Evolutionary conservation across 1,140 invertebrate genomes (phyloP).

Genomic region (Drosophila virilis): DNA sequence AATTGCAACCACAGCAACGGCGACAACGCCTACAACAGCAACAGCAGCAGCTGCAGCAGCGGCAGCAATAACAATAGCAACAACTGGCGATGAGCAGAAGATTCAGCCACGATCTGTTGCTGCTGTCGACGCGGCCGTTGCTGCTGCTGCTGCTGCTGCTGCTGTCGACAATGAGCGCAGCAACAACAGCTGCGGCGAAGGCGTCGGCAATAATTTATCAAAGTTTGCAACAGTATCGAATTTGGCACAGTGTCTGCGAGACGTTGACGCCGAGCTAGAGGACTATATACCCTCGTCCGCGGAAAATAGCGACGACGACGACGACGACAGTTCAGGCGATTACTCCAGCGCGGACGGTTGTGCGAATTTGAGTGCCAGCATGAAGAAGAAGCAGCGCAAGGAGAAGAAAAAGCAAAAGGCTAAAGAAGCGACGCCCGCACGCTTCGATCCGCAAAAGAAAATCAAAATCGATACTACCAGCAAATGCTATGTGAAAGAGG

Average conservation of each 20-base stretch:
- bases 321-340: conserved; percentile 66
- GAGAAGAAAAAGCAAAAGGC: conserved; percentile 77
- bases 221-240: conserved; percentile 84
- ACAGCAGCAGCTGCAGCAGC: conserved; percentile 23
- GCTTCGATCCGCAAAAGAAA: conserved; percentile 83
- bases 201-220: conserved; percentile 83
- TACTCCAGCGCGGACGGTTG: conserved; percentile 73
- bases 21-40: conserved; percentile 32
- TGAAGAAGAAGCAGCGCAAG: conserved; percentile 82
- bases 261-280: conserved; percentile 83
- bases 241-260: conserved; percentile 84
- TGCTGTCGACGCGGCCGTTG: conserved; percentile 2
- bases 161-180: conserved; percentile 21
- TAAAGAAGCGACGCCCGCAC: conserved; percentile 51
- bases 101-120: conserved; percentile 9
- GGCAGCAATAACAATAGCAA: conserved; percentile 32
- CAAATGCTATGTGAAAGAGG: conserved; percentile 85
- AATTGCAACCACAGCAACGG: conserved; percentile 24
- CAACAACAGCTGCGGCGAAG: conserved; percentile 70
- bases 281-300: conserved; percentile 83
- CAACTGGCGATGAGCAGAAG: conserved; percentile 25
- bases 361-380: conserved; percentile 69
- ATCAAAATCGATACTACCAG: conserved; percentile 80
- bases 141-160: conserved; percentile 7
- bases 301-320: conserved; percentile 56